A percentile compares a stretch with the other conserved stretches of the same genome.
Conservation (phyloP, 2,113 vertebrate genomes). For the Pygoscelis adeliae region DNA sequence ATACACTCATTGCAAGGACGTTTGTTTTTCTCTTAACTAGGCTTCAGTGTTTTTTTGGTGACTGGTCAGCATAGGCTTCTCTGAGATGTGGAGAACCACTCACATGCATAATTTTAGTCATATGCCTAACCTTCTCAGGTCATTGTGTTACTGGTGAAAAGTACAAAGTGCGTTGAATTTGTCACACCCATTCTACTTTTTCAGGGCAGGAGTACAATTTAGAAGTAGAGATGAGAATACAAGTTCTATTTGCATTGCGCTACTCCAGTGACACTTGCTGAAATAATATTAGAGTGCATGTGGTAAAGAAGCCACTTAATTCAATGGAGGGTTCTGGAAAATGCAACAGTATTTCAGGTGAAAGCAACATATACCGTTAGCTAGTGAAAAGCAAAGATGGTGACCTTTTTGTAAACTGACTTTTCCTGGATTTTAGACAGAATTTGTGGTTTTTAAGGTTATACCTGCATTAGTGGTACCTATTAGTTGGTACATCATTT, state of each 20-base stretch:
- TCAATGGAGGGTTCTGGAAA: background rate
- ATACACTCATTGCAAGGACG: fast-evolving
- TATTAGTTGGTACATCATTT: background rate
- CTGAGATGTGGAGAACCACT: background rate
- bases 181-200: background rate
- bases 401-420: background rate
- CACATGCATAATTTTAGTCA: background rate
- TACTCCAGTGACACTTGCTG: background rate
- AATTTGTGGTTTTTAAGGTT: background rate
- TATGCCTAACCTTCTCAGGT: background rate
- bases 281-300: background rate
- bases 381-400: background rate
- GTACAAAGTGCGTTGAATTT: background rate
- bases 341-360: background rate
- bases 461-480: background rate
- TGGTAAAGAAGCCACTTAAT: background rate
- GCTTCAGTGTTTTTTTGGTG: background rate
- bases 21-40: background rate
- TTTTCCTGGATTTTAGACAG: background rate
- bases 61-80: background rate
- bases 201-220: background rate
- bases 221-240: background rate
- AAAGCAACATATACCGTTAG: background rate
- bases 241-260: background rate
- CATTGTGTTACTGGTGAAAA: background rate